phyloP scores from a whole-genome alignment of 2,888 invertebrate genomes.

The Cataglyphis cursor region DNA sequence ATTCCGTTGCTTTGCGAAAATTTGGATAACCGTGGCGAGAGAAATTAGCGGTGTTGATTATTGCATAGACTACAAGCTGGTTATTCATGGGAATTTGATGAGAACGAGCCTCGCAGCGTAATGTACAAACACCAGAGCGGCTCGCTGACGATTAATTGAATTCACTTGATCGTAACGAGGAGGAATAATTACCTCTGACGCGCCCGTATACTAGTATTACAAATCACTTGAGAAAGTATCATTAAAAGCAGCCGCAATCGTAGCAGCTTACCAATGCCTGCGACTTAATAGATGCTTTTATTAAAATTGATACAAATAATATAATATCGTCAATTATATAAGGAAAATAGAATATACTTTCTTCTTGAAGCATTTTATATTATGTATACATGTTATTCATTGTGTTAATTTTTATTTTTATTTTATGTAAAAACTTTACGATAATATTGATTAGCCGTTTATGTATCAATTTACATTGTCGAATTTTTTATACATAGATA shows the following conservation, averaged over 20 bases:
- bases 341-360: slow-evolving; percentile 1
- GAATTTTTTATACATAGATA: neutral
- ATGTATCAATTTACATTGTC: neutral
- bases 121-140: slow-evolving; percentile 57
- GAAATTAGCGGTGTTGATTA: slow-evolving; percentile 60
- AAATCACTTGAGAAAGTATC: slow-evolving; percentile 70
- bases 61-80: slow-evolving; percentile 45
- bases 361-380: neutral
- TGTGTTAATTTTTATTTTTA: neutral
- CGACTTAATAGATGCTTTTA: slow-evolving; percentile 59
- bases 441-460: neutral
- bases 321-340: slow-evolving; percentile 20
- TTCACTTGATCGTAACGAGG: slow-evolving; percentile 75
- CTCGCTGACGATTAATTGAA: slow-evolving; percentile 74
- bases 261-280: slow-evolving; percentile 24
- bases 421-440: neutral
- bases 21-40: slow-evolving; percentile 55
- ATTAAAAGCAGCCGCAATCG: slow-evolving; percentile 66
- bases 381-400: neutral
- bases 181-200: slow-evolving; percentile 75
- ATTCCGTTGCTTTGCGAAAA: slow-evolving; percentile 28
- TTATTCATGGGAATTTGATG: slow-evolving; percentile 65
- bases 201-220: slow-evolving; percentile 77
- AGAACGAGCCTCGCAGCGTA: slow-evolving; percentile 61
- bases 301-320: slow-evolving; percentile 44